Percentiles rank a stretch among this genome's conserved stretches.
phyloP scores from a whole-genome alignment of 1,140 invertebrate species.

The Aphis craccivora region DNA sequence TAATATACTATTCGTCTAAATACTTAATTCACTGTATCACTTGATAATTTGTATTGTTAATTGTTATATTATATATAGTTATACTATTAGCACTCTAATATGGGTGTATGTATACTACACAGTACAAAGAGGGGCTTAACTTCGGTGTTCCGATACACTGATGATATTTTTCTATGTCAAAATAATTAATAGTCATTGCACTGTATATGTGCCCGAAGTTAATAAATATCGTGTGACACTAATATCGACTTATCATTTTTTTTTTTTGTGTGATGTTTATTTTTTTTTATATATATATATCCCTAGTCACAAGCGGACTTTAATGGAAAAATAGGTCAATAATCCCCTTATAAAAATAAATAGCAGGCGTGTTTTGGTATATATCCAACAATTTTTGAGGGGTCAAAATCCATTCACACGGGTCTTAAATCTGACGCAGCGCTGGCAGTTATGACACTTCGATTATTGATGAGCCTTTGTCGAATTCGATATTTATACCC shows the following conservation, averaged over 20 bases:
- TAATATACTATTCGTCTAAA: no score
- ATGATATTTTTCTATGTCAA: background rate
- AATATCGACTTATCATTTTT: conserved; percentile 26
- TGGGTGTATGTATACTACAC: background rate
- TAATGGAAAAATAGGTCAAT: conserved; percentile 44
- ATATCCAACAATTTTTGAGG: background rate
- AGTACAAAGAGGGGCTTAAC: background rate
- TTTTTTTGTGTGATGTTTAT: background rate
- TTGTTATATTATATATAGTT: no score
- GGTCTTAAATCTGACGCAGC: conserved; percentile 50
- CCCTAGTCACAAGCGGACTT: background rate
- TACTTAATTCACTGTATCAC: no score
- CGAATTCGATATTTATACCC: background rate
- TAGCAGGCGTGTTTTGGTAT: conserved; percentile 23
- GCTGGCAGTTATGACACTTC: conserved; percentile 48
- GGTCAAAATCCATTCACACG: conserved; percentile 53
- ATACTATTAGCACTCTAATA: no score
- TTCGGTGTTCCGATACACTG: background rate
- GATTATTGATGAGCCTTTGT: conserved; percentile 55
- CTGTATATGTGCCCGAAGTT: conserved; percentile 5
- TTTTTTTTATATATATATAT: conserved; percentile 37
- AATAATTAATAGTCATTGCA: background rate
- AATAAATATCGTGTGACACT: conserved; percentile 42
- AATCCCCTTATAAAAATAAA: conserved; percentile 39
- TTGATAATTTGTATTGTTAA: no score